Evolutionary conservation across 2,113 vertebrate genomes (phyloP).

Genomic region (Chionis minor): DNA sequence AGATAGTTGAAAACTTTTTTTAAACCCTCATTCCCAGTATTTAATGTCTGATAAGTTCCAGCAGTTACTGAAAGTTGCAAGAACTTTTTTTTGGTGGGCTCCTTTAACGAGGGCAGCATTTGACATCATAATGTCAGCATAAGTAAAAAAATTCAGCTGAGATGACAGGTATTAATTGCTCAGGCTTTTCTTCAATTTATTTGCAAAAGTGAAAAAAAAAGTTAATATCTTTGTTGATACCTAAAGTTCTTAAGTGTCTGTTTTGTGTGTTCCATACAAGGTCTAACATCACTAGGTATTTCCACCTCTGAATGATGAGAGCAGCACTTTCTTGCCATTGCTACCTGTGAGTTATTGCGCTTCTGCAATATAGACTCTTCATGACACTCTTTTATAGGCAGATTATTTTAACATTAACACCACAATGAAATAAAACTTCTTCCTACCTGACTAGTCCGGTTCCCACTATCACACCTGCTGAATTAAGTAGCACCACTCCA

Average conservation of each 20-base stretch:
- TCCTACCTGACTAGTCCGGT: conserved; percentile 89
- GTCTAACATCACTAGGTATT: not conserved
- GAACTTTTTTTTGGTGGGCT: not conserved
- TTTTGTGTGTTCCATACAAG: not conserved
- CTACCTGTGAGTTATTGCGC: not conserved
- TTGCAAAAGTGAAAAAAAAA: not conserved
- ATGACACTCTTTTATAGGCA: not conserved
- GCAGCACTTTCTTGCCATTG: not conserved
- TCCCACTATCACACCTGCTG: conserved; percentile 87
- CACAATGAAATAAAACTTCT: not conserved
- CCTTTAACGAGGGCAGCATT: not conserved
- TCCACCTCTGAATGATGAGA: not conserved
- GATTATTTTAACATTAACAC: not conserved
- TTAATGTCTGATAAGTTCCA: not conserved
- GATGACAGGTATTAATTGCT: not conserved
- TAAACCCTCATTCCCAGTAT: not conserved
- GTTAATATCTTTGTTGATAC: not conserved
- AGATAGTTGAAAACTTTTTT: not conserved
- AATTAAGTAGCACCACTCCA: conserved; percentile 84
- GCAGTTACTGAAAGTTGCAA: not conserved
- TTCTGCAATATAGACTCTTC: not conserved
- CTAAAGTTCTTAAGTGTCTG: not conserved
- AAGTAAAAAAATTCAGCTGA: not conserved
- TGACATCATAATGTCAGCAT: not conserved
- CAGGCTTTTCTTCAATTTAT: not conserved